Evolutionary conservation across 2,797 vertebrate genomes (phyloP).

Genomic region (Onychomys torridus): DNA sequence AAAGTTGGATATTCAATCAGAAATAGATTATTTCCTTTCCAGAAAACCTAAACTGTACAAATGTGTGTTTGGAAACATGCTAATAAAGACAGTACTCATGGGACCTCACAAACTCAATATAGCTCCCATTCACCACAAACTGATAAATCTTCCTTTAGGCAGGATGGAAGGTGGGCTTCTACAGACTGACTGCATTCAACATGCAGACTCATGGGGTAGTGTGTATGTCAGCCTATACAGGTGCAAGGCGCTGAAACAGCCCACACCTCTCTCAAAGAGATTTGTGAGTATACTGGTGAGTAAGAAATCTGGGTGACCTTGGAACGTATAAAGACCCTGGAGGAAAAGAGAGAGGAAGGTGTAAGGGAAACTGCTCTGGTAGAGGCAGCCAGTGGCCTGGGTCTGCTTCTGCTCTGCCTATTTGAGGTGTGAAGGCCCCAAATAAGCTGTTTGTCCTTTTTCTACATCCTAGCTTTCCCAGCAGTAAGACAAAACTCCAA

Average conservation of each 20-base stretch:
- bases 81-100: slow-evolving; percentile 6
- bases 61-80: slow-evolving; percentile 66
- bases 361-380: neutral
- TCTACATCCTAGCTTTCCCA: neutral
- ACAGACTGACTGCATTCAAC: neutral
- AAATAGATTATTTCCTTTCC: slow-evolving; percentile 67
- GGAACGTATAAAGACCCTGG: neutral
- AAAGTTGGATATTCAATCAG: slow-evolving; percentile 69
- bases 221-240: rapidly evolving
- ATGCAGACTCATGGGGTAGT: neutral
- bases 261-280: neutral
- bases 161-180: neutral
- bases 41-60: slow-evolving; percentile 58
- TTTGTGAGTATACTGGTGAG: neutral
- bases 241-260: neutral
- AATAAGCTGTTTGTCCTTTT: neutral
- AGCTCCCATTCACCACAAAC: neutral
- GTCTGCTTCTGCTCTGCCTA: neutral
- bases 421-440: neutral
- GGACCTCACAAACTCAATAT: neutral
- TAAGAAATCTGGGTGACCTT: neutral
- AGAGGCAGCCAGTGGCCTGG: neutral
- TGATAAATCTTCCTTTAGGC: neutral
- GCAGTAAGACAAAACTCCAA: neutral
- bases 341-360: neutral